Evolutionary conservation across 2,888 invertebrate species (phyloP).

Genomic region (Synergus japonicus): DNA sequence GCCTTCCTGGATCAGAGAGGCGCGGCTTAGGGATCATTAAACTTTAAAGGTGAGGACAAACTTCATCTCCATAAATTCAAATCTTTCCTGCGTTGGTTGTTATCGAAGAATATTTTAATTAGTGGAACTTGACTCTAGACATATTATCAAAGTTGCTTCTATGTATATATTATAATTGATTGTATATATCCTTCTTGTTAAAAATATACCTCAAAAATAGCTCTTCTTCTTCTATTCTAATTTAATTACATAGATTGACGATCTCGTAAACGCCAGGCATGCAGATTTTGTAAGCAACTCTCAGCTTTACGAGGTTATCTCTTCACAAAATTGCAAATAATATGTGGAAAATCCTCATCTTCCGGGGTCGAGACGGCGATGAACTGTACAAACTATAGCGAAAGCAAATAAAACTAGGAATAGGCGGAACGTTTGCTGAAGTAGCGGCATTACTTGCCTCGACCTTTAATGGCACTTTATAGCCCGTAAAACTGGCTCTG

Average conservation of each 20-base stretch:
- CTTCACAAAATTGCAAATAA: slow-evolving; percentile 26
- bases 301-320: slow-evolving; percentile 1
- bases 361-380: slow-evolving; percentile 33
- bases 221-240: not conserved
- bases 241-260: not conserved
- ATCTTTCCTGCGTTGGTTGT: not conserved
- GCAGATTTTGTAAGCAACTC: slow-evolving; percentile 21
- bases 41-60: not conserved
- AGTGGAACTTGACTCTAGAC: too few species aligned
- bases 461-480: slow-evolving; percentile 58
- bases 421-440: slow-evolving; percentile 38
- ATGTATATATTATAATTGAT: not conserved
- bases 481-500: slow-evolving; percentile 62
- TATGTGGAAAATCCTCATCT: slow-evolving; percentile 36
- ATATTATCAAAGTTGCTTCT: too few species aligned
- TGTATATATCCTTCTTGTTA: not conserved
- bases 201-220: not conserved
- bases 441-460: slow-evolving; percentile 35
- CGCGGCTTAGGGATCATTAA: not conserved
- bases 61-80: not conserved
- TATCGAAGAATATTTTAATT: not conserved
- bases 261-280: slow-evolving; percentile 18
- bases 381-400: slow-evolving; percentile 51
- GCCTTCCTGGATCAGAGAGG: not conserved
- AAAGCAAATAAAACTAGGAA: slow-evolving; percentile 33